Conservation (phyloP, 2,888 invertebrate genomes). For the Cheiracanthium punctorium region DNA sequence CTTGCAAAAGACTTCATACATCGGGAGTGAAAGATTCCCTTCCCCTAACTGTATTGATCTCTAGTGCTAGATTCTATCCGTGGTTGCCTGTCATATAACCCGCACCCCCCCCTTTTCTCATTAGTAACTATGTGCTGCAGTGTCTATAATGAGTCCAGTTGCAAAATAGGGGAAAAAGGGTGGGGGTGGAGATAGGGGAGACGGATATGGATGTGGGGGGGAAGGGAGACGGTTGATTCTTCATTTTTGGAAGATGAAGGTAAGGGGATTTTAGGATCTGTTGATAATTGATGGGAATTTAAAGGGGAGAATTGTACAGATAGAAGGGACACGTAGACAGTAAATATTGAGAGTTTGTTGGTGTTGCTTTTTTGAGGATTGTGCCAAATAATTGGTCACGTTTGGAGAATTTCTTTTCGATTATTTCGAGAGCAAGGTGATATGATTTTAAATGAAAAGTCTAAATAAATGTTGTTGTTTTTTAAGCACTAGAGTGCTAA, state of each 20-base stretch:
- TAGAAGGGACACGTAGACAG: neutral
- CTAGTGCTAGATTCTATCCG: conserved; percentile 37
- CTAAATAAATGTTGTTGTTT: too few species aligned
- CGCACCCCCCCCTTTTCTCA: too few species aligned
- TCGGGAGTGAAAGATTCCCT: neutral
- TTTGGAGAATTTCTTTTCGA: too few species aligned
- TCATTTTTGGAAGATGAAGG: neutral
- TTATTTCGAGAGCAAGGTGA: too few species aligned
- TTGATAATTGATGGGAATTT: neutral
- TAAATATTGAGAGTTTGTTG: too few species aligned
- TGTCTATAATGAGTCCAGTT: conserved; percentile 67
- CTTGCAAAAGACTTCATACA: conserved; percentile 26
- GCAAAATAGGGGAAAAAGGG: neutral
- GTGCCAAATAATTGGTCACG: too few species aligned
- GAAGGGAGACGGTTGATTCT: too few species aligned
- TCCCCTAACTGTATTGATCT: conserved; percentile 37
- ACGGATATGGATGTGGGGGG: neutral
- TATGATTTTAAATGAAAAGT: too few species aligned
- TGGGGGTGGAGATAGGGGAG: neutral
- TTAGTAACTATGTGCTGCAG: conserved; percentile 69
- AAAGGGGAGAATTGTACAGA: conserved; percentile 22
- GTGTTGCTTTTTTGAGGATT: too few species aligned
- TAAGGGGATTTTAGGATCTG: neutral
- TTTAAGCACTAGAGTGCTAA: too few species aligned
- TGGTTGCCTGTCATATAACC: conserved; percentile 45